phyloP scores from a whole-genome alignment of 1,140 invertebrate genomes.

The Oppia nitens region DNA sequence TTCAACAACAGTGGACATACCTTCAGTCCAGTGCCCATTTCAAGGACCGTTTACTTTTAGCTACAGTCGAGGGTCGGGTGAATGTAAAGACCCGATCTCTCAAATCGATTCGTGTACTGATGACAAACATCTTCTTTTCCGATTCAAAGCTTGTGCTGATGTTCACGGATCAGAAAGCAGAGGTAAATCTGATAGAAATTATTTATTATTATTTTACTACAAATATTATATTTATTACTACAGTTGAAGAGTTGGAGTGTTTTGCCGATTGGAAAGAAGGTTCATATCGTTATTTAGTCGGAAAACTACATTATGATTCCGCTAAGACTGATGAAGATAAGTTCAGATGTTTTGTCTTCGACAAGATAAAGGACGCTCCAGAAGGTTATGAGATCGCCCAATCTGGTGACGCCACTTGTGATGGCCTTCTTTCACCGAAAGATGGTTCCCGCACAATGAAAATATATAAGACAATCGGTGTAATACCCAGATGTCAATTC shows the following conservation, averaged over 20 bases:
- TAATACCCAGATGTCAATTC: conserved; percentile 19
- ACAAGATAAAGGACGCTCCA: conserved; percentile 23
- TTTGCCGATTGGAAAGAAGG: conserved; percentile 75
- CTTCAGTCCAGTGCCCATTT: conserved; percentile 29
- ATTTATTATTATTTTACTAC: conserved; percentile 15
- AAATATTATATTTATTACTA: background rate
- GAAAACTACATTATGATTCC: conserved; percentile 53
- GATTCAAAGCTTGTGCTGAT: conserved; percentile 80
- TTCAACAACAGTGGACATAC: conserved; percentile 25
- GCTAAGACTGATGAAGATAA: conserved; percentile 74
- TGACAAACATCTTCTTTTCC: conserved; percentile 55
- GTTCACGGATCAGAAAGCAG: conserved; percentile 48
- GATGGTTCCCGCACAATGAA: conserved; percentile 57
- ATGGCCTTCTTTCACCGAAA: conserved; percentile 57
- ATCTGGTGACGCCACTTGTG: conserved; percentile 71
- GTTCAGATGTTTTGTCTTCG: conserved; percentile 61
- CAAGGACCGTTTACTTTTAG: conserved; percentile 44
- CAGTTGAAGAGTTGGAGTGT: conserved; percentile 70
- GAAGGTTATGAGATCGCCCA: conserved; percentile 57
- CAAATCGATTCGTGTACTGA: conserved; percentile 64
- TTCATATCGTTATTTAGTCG: conserved; percentile 64
- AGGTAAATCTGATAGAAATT: conserved; percentile 25
- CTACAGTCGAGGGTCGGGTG: conserved; percentile 56
- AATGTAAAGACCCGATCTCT: conserved; percentile 53
- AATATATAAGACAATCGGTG: conserved; percentile 42